Evolutionary conservation across 2,113 vertebrate species (phyloP), one percentile per base, ranked within the genome.

Genomic region (Perca schrenkii): DNA sequence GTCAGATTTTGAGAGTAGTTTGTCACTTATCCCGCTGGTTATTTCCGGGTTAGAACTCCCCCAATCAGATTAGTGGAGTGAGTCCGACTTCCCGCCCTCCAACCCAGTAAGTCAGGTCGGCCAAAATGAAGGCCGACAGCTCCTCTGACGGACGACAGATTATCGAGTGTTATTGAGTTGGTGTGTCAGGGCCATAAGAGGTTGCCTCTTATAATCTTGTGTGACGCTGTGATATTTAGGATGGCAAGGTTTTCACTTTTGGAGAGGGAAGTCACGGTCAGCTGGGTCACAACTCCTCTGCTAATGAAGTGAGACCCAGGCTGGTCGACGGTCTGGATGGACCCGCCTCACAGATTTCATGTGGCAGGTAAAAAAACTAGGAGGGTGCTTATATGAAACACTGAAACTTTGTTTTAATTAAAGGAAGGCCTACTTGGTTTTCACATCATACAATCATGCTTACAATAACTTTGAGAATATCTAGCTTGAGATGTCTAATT

Each of bases 241-340:
- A 96, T 86, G 97, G 97, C 64, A 91, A 96, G 1, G 98, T 99
- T 71, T 98, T 97, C 90, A 99, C 97, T n/a, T 99, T 99, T 94
- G 98, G 98, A 93, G 96, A 97, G 77, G 98, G 98, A 92, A 93
- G 96, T 64, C 94, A 96, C 79, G 98, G 98, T 82, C 98, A 99
- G 85, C 94, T 99, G 62, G 98, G 98, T 79, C 97, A 99, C 91
- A 96, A 95, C 79, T 97, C 96, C 62, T 95, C 96, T 22, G 93
- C 93, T 72, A 94, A 97, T 81, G 97, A 98, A 86, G 91, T 97
- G 91, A 94, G 90, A 53, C 98, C 98, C 80, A 96, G 95, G 90
- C 96, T 96, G 88, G 97, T 99, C 79, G 95, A 96, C 16, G 95
- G 96, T n/a, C 93, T 98, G 90, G 96, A 96, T 49, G 97, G 92